Percentiles rank a stretch among this genome's conserved stretches.
These are phyloP conservation scores for Baccha elongata DNA, from an alignment of 2,888 invertebrate species.

Conservation along the genomic window DNA sequence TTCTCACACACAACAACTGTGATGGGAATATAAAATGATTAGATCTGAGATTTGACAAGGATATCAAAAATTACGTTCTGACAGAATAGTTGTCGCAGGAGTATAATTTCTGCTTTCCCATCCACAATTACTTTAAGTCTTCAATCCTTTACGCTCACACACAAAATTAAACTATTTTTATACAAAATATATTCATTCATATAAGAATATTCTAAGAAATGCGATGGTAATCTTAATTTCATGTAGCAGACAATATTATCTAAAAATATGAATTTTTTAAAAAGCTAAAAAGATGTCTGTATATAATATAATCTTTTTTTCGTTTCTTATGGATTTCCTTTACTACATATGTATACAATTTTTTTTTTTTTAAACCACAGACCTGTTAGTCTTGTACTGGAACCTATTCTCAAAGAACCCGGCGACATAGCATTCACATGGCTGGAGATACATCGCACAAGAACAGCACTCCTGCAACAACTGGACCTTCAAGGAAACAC, in stretches of 20 bases:
- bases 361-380: conserved; percentile 76
- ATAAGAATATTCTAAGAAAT: neutral
- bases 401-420: conserved; percentile 88
- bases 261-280: too few relatives aligned
- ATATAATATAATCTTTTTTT: conserved; percentile 11
- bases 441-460: conserved; percentile 88
- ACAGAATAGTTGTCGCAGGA: neutral
- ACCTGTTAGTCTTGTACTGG: conserved; percentile 86
- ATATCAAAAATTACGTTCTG: conserved; percentile 9
- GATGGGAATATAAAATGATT: conserved; percentile 37
- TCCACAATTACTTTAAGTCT: neutral
- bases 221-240: neutral
- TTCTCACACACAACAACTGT: conserved; percentile 18
- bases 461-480: conserved; percentile 85
- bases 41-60: conserved; percentile 40
- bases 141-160: too few relatives aligned
- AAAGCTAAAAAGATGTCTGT: too few relatives aligned
- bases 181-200: neutral
- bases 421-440: conserved; percentile 90
- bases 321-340: conserved; percentile 20
- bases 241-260: neutral
- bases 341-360: neutral
- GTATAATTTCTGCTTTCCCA: neutral
- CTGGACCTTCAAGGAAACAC: conserved; percentile 82
- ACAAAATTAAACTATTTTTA: neutral